Evolutionary conservation across 92 coral and sea anemone genomes (phyloP).

Genomic region (Phenganax subtilis): DNA sequence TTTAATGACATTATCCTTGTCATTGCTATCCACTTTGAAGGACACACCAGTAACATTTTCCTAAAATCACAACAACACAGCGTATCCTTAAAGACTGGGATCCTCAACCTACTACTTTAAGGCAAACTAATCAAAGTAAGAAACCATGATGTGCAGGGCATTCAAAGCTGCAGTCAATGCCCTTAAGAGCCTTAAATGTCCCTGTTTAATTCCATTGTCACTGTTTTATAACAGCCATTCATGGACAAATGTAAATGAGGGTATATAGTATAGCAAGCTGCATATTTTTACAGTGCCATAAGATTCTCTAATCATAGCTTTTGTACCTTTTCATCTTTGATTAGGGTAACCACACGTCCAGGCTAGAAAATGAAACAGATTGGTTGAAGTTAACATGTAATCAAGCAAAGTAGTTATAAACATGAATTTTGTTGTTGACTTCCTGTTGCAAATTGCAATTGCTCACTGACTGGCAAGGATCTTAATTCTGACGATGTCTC

Average conservation of each 20-base stretch:
- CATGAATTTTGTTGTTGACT: too few relatives aligned
- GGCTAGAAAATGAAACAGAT: constrained; percentile 60
- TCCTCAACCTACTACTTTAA: background rate
- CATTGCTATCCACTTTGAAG: constrained; percentile 52
- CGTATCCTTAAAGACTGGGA: background rate
- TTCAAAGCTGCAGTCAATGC: background rate
- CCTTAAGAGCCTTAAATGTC: too few relatives aligned
- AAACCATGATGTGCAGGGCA: background rate
- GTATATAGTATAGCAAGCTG: too few relatives aligned
- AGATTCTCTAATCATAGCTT: background rate
- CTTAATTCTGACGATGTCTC: too few relatives aligned
- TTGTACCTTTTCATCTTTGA: constrained; percentile 69
- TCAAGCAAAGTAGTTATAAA: background rate
- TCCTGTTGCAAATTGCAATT: too few relatives aligned
- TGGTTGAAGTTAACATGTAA: background rate
- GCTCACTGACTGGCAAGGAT: too few relatives aligned
- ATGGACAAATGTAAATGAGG: too few relatives aligned
- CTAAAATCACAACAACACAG: constrained; percentile 36
- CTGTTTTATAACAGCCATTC: too few relatives aligned
- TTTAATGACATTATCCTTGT: constrained; percentile 56
- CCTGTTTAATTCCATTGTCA: too few relatives aligned
- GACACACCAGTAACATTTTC: constrained; percentile 86
- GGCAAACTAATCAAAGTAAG: too few relatives aligned
- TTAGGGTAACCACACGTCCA: constrained; percentile 88
- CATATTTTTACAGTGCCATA: too few relatives aligned